Evolutionary conservation across 2,797 vertebrate species (phyloP).

Genomic region (Psittacula derbiana): DNA sequence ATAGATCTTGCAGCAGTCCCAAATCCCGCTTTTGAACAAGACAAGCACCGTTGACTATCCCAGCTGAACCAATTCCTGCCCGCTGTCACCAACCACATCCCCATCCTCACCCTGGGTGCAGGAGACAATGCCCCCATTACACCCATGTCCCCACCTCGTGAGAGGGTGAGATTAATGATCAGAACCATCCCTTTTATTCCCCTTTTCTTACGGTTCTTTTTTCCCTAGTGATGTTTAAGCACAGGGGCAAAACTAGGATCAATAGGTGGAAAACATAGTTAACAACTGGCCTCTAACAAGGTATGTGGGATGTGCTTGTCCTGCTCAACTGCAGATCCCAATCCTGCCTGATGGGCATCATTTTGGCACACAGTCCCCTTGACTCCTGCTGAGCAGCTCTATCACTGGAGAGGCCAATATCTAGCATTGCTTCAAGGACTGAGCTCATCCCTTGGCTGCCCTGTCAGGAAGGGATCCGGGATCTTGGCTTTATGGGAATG

Average conservation of each 20-base stretch:
- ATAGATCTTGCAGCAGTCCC: background rate
- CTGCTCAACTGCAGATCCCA: background rate
- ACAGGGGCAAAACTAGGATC: background rate
- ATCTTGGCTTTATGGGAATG: accelerated
- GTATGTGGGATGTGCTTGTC: background rate
- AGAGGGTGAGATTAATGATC: background rate
- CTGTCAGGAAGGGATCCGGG: background rate
- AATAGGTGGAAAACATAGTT: background rate
- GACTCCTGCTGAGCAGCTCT: background rate
- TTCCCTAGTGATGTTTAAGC: background rate
- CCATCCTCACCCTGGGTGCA: background rate
- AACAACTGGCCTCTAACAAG: background rate
- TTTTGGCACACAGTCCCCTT: background rate
- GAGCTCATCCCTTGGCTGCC: background rate
- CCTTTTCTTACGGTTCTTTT: background rate
- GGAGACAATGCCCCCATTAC: background rate
- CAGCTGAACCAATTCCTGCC: background rate
- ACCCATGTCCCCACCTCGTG: background rate
- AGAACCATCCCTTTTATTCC: background rate
- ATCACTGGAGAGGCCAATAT: background rate
- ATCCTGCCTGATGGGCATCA: background rate
- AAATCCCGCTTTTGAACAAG: background rate
- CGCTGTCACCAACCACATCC: background rate
- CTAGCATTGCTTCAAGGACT: background rate
- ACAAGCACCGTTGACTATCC: background rate